These are phyloP conservation scores for Pedetes capensis DNA, from an alignment of 2,113 vertebrate genomes.

Conservation along the genomic window DNA sequence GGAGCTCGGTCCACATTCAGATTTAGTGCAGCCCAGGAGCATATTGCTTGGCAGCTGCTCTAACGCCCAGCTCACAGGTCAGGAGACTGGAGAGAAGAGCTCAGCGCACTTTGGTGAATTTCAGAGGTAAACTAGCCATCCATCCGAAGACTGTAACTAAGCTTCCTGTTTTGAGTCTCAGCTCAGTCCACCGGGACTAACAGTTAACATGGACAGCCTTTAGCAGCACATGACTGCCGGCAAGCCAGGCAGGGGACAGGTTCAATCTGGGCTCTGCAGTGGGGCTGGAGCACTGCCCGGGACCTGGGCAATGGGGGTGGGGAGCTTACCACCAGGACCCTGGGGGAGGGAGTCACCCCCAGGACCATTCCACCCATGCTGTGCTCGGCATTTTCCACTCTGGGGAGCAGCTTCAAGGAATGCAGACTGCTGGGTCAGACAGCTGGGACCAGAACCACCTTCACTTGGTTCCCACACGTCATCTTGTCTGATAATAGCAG, in stretches of 20 bases:
- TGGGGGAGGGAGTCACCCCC: fast-evolving
- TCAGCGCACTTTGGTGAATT: not conserved
- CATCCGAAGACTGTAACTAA: not conserved
- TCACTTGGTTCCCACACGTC: conserved; percentile 4
- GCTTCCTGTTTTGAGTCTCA: not conserved
- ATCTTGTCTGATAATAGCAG: conserved; percentile 37
- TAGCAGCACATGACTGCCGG: not conserved
- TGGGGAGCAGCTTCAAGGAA: not conserved
- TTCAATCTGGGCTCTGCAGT: not conserved
- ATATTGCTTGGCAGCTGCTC: fast-evolving
- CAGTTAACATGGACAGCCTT: not conserved
- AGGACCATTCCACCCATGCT: fast-evolving
- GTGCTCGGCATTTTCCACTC: not conserved
- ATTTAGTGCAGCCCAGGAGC: not conserved
- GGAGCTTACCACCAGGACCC: fast-evolving
- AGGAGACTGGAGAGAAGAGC: not conserved
- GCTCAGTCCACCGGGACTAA: not conserved
- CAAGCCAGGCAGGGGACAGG: not conserved
- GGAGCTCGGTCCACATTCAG: fast-evolving
- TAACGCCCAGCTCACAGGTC: not conserved
- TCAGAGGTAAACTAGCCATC: not conserved
- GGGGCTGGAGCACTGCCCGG: not conserved
- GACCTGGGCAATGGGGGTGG: not conserved
- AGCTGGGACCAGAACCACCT: not conserved
- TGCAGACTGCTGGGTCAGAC: not conserved